phyloP scores from a whole-genome alignment of 1,140 invertebrate species.

The Macrobrachium rosenbergii region DNA sequence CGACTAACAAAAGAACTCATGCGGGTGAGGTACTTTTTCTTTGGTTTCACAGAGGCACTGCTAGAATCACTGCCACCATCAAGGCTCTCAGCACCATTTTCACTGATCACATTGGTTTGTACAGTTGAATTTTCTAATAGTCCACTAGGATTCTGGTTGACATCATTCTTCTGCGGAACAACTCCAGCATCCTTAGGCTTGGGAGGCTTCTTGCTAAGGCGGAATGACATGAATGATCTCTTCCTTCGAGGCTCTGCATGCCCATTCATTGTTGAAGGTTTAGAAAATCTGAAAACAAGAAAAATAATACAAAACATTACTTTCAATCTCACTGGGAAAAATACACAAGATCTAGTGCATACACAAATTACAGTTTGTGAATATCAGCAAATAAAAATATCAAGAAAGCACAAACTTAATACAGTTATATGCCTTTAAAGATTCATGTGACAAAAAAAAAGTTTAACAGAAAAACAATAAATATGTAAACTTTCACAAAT shows the following conservation, averaged over 20 bases:
- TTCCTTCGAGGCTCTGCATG: slow-evolving; percentile 58
- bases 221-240: slow-evolving; percentile 62
- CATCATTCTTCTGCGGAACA: background rate
- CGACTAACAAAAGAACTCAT: slow-evolving; percentile 64
- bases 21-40: slow-evolving; percentile 63
- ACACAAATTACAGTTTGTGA: background rate
- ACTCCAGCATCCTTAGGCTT: slow-evolving; percentile 53
- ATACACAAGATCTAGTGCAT: background rate
- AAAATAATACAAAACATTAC: background rate
- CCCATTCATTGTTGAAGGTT: slow-evolving; percentile 62
- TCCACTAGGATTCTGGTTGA: slow-evolving; percentile 26
- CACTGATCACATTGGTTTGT: slow-evolving; percentile 33
- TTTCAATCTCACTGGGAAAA: background rate
- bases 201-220: slow-evolving; percentile 61
- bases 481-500: background rate
- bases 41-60: slow-evolving; percentile 64
- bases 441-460: background rate
- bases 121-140: background rate
- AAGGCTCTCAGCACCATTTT: slow-evolving; percentile 50
- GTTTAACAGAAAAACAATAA: background rate
- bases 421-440: background rate
- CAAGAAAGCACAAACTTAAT: too few relatives aligned
- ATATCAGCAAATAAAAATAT: too few relatives aligned
- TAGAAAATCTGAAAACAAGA: slow-evolving; percentile 59
- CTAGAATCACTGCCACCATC: slow-evolving; percentile 60